Conservation (phyloP, 2,113 vertebrate genomes). For the Taurulus bubalis region DNA sequence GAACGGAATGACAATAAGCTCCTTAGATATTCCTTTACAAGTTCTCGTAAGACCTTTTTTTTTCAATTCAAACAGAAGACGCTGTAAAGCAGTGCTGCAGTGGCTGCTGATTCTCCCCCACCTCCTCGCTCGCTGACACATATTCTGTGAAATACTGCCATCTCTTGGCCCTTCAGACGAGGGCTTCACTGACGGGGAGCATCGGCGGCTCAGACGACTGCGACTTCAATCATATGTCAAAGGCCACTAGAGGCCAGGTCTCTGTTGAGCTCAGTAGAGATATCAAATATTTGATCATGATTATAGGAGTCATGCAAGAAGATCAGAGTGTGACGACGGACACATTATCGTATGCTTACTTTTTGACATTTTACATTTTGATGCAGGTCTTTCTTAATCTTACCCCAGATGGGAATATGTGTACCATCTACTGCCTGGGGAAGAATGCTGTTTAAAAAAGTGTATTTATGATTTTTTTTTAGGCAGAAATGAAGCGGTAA, state of each 20-base stretch:
- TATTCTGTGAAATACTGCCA: constrained; percentile 96
- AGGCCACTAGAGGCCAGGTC: constrained; percentile 45
- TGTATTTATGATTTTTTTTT: not conserved
- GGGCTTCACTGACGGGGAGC: not conserved
- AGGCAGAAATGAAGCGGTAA: not conserved
- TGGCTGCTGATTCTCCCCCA: constrained; percentile 52
- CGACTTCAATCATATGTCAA: constrained; percentile 45
- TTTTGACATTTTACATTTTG: not conserved
- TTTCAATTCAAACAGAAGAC: constrained; percentile 73
- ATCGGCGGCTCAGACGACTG: constrained; percentile 19
- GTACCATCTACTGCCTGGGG: not conserved
- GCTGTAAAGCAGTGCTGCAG: constrained; percentile 67
- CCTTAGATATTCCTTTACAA: constrained; percentile 75
- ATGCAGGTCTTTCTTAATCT: not conserved
- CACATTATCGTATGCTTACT: not conserved
- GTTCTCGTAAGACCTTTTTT: constrained; percentile 65
- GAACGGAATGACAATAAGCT: constrained; percentile 65
- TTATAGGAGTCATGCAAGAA: not conserved
- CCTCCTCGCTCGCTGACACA: constrained; percentile 50
- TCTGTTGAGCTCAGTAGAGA: constrained; percentile 16
- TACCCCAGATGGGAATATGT: not conserved
- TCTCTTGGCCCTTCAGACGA: constrained; percentile 85
- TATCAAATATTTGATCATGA: constrained; percentile 12
- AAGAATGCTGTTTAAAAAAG: not conserved
- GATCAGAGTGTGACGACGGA: constrained; percentile 11